Evolutionary conservation across 2,113 vertebrate genomes (phyloP), one percentile per base, ranked within the genome.

Genomic region (Leptocoma aspasia): DNA sequence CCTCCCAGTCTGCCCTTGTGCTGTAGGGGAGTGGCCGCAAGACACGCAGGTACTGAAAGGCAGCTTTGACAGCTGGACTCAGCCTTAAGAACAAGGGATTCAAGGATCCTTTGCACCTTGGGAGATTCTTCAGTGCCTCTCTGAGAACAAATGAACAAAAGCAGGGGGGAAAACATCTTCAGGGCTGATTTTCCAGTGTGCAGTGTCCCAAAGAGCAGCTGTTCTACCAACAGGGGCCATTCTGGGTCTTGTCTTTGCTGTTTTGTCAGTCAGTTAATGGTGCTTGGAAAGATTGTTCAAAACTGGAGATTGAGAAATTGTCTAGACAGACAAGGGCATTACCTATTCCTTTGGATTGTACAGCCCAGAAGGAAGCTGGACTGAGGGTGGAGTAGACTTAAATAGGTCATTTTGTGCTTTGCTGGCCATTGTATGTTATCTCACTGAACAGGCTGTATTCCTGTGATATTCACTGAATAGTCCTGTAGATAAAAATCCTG

Each of bases 321-420:
- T 90, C 90, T 88, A 85, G 90, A 90, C 91, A 89, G 84, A 89
- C 85, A 64, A 80, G 79, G 79, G 89, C 59, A 69, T 82, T 56
- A 39, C 64, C 45, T 65, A 5, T 76, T 91, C 39, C 71, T 59
- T 90, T 68, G 52, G 92, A 44, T n/a, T 82, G 71, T 56, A 37
- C 30, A 81, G 64, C 42, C 42, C 42, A 92, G 64, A 73, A 37
- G 82, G 85, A 89, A 96, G 68, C 71, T 63, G 0, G 1, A 35
- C 57, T 73, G 87, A 95, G 93, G 96, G 95, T 96, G 92, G 94
- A 95, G 94, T 66, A 82, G 87, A 54, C 65, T 96, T 87, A 78
- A 95, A 71, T 66, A 63, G 56, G 59, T 80, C 52, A 28, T 93
- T 90, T 90, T 94, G 82, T 94, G 35, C 12, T 1, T 56, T 92